A percentile compares a stretch with the other conserved stretches of the same genome.
These are phyloP conservation scores for Xiphophorus couchianus DNA, from an alignment of 2,113 vertebrate genomes.

Conservation along the genomic window DNA sequence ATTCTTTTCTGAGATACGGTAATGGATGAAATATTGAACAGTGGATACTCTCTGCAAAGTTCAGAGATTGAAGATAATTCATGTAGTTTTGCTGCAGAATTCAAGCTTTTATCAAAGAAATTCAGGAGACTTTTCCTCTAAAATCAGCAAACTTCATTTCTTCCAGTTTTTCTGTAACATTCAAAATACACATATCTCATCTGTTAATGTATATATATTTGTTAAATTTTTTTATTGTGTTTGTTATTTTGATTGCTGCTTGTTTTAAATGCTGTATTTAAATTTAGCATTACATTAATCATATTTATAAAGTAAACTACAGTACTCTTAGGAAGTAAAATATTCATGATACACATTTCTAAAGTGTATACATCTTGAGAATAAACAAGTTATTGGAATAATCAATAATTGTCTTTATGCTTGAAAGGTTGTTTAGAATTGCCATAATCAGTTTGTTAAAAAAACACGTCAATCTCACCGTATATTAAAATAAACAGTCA, in stretches of 20 bases:
- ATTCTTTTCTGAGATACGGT: constrained; percentile 45
- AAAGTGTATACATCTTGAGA: neutral
- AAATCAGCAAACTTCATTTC: neutral
- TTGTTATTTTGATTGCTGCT: too few relatives aligned
- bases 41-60: constrained; percentile 10
- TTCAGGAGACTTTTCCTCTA: neutral
- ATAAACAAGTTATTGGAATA: neutral
- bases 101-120: neutral
- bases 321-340: too few relatives aligned
- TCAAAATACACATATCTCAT: neutral
- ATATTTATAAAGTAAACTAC: neutral
- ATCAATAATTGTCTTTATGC: neutral
- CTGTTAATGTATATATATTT: neutral
- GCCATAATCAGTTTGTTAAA: neutral
- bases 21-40: constrained; percentile 46
- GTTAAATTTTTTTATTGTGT: neutral
- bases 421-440: neutral
- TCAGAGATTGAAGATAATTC: constrained; percentile 30
- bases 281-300: neutral
- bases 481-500: neutral
- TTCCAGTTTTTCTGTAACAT: neutral
- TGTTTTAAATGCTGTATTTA: neutral
- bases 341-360: too few relatives aligned
- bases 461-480: neutral
- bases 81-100: neutral